A percentile compares a stretch with the other conserved stretches of the same genome.
phyloP scores from a whole-genome alignment of 2,113 vertebrate genomes.

The Macquaria ambigua region DNA sequence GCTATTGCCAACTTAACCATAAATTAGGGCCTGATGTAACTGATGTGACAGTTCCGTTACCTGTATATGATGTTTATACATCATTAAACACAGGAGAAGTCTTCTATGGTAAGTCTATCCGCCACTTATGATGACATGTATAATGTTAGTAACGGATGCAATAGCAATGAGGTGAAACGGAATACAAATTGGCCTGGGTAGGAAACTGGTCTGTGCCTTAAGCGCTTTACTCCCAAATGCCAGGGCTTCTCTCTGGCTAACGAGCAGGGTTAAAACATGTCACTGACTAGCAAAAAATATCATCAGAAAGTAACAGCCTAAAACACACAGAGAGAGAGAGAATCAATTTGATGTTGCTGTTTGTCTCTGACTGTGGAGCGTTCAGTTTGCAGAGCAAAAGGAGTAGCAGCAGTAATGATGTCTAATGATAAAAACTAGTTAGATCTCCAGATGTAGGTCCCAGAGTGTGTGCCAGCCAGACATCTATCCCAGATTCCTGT shows the following conservation, averaged over 20 bases:
- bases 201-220: background rate
- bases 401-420: constrained; percentile 55
- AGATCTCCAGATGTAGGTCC: constrained; percentile 63
- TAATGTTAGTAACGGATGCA: background rate
- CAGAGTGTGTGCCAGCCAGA: constrained; percentile 42
- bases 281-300: constrained; percentile 49
- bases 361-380: constrained; percentile 25
- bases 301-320: constrained; percentile 20
- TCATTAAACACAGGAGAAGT: background rate
- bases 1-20: background rate
- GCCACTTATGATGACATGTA: background rate
- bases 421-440: constrained; percentile 59
- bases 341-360: constrained; percentile 32
- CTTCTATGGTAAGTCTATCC: background rate
- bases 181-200: constrained; percentile 25
- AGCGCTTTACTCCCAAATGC: constrained; percentile 12
- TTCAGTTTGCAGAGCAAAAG: constrained; percentile 17
- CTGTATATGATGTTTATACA: background rate
- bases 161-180: constrained; percentile 7
- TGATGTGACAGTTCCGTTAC: background rate
- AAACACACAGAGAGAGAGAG: constrained; percentile 9
- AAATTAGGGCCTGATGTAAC: background rate
- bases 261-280: constrained; percentile 43
- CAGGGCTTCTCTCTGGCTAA: constrained; percentile 20
- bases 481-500: constrained; percentile 50